Base-by-base conservation (phyloP, 1,140 invertebrate genomes). In the Trachelipus rathkii region DNA sequence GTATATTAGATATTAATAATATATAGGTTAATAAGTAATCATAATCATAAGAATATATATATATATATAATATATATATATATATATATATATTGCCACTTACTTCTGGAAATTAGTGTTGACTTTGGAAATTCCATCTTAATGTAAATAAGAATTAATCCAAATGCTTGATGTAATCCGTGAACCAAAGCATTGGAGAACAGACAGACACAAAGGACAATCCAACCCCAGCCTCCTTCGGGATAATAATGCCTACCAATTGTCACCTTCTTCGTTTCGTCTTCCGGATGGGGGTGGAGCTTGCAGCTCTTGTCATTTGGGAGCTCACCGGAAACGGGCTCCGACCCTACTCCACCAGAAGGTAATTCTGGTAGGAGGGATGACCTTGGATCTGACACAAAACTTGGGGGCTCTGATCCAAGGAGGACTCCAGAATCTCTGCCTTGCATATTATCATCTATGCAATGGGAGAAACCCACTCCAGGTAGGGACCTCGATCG, bases 201-300 rank as follows among this genome's bases (percentile, higher is more conserved):
- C 5, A 91, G 83, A n/a, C 87, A 88, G 44, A 88, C 88, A 0
- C 87, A 82, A 0, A 90, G 83, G 23, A 92, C 87, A 10, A 91
- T 85, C 90, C 90, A 92, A 10, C 91, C 91, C 91, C 91, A 92
- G 0, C 90, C 90, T 19, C 90, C 90, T 82, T 92, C 91, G 0
- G 91, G 90, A 79, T 92, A 92, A 82, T 91, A 91, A 79, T 92
- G 90, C 81, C 92, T 89, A 78, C 91, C 89, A 5, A 91, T 84
- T 0, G 90, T 90, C 19, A 83, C 83, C 50, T 78, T 80, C 74
- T 84, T 84, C 87, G 44, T 68, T 24, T 75, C 73, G 13, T 75
- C 73, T 24, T 75, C 73, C 3, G 50, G 86, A 8, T 87, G 88
- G n/a, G 85, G 83, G 81, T 89, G 88, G 9, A 87, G 83, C 0